phyloP scores from a whole-genome alignment of 2,888 invertebrate species.

The Synergus gifuensis region DNA sequence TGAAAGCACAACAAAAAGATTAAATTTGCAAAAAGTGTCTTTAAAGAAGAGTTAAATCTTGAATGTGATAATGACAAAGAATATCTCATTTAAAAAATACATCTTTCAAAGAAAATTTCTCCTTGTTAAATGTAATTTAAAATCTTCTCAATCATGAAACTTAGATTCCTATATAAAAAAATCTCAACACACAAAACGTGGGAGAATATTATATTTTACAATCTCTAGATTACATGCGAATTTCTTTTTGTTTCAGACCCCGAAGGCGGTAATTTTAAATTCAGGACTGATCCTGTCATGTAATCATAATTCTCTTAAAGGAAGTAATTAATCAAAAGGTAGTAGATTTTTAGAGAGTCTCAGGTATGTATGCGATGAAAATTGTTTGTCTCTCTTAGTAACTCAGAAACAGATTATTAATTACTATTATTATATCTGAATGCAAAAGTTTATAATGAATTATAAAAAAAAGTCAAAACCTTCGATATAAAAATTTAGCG shows the following conservation, averaged over 20 bases:
- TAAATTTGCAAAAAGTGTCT: neutral
- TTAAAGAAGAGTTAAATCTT: neutral
- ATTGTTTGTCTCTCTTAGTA: too few relatives aligned
- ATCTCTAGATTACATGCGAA: neutral
- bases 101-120: neutral
- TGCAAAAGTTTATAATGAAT: too few relatives aligned
- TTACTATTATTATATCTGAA: too few relatives aligned
- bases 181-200: neutral
- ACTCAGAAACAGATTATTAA: too few relatives aligned
- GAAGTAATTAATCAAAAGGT: neutral
- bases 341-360: neutral
- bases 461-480: too few relatives aligned
- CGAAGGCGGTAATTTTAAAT: neutral
- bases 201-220: conserved; percentile 1
- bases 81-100: neutral
- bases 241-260: neutral
- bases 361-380: too few relatives aligned
- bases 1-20: neutral
- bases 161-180: neutral
- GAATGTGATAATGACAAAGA: neutral
- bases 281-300: neutral
- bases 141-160: neutral
- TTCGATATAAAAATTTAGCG: neutral
- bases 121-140: neutral
- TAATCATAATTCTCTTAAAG: neutral